These are phyloP conservation scores for Onychostruthus taczanowskii DNA, from an alignment of 2,113 vertebrate genomes.

Conservation along the genomic window DNA sequence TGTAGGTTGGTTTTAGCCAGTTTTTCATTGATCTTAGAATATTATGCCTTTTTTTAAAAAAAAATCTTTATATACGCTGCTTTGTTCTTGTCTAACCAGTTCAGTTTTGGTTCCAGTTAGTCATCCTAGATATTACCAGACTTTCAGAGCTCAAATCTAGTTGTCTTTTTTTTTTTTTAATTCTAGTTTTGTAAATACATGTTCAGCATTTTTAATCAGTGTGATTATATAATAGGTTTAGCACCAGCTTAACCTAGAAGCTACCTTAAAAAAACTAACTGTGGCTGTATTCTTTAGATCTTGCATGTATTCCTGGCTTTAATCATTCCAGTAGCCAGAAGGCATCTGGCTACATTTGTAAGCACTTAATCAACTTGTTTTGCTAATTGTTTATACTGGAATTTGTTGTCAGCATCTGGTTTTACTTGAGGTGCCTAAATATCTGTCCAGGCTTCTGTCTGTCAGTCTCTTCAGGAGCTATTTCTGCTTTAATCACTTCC, in stretches of 20 bases:
- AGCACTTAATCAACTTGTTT: not conserved
- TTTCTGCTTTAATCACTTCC: not conserved
- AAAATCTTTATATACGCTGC: not conserved
- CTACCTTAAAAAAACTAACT: not conserved
- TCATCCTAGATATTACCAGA: not conserved
- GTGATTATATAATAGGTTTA: slow-evolving; percentile 31
- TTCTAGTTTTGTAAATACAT: slow-evolving; percentile 13
- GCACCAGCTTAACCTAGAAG: slow-evolving; percentile 10
- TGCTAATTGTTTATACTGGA: slow-evolving; percentile 17
- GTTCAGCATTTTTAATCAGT: slow-evolving; percentile 15
- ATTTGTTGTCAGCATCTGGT: not conserved
- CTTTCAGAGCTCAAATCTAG: not conserved
- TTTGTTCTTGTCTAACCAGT: not conserved
- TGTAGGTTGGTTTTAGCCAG: not conserved
- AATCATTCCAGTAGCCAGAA: not conserved
- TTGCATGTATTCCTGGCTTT: not conserved
- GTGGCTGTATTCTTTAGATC: not conserved
- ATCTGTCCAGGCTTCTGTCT: not conserved
- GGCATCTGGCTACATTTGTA: not conserved
- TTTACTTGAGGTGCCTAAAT: not conserved
- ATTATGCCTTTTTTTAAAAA: not conserved
- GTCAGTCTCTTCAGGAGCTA: not conserved
- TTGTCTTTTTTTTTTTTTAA: not conserved
- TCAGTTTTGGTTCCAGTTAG: not conserved
- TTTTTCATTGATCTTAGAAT: not conserved